A percentile compares a stretch with the other conserved stretches of the same genome.
These are phyloP conservation scores for Cebidichthys violaceus DNA, from an alignment of 2,113 vertebrate species.

Conservation along the genomic window DNA sequence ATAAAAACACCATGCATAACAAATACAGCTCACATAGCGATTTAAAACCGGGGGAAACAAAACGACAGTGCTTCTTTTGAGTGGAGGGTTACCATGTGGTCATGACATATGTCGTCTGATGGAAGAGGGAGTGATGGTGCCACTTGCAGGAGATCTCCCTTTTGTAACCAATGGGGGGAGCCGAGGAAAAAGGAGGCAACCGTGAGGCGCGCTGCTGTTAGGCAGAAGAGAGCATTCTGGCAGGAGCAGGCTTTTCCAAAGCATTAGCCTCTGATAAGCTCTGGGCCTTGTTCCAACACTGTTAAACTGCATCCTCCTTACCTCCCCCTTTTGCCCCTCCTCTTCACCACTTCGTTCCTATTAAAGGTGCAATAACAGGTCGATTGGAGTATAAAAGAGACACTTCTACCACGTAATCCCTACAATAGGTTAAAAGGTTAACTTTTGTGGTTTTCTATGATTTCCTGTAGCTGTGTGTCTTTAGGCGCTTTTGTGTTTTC, in stretches of 20 bases:
- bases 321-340: conserved; percentile 6
- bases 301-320: conserved; percentile 29
- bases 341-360: conserved; percentile 15
- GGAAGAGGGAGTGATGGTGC: conserved; percentile 55
- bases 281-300: conserved; percentile 57
- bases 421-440: background rate
- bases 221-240: conserved; percentile 73
- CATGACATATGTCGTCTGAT: conserved; percentile 42
- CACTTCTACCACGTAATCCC: background rate
- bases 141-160: conserved; percentile 56
- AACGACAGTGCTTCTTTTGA: conserved; percentile 2
- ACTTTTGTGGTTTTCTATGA: background rate
- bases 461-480: conserved; percentile 17
- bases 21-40: background rate
- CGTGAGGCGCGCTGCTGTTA: conserved; percentile 66
- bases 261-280: conserved; percentile 64
- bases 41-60: conserved; percentile 6
- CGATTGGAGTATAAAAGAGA: conserved; percentile 1
- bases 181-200: conserved; percentile 41
- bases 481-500: conserved; percentile 16
- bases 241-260: conserved; percentile 61
- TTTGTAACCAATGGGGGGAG: conserved; percentile 65
- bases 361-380: conserved; percentile 12
- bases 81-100: conserved; percentile 46
- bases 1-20: background rate